Evolutionary conservation across 2,888 invertebrate species (phyloP).

Genomic region (Rotaria socialis): DNA sequence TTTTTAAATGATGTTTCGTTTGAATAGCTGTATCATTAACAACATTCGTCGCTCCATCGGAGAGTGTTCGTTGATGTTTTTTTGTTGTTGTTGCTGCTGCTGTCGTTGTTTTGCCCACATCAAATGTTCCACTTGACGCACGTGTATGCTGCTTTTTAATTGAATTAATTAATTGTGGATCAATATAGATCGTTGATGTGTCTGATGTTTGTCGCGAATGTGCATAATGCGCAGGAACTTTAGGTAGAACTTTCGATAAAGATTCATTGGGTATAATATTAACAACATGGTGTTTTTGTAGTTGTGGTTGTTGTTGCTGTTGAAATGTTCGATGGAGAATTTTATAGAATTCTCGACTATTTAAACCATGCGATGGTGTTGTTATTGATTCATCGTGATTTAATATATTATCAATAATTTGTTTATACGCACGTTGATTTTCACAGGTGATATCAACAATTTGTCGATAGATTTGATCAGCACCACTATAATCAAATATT

Average conservation of each 20-base stretch:
- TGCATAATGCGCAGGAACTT: slow-evolving; percentile 37
- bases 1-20: slow-evolving; percentile 7
- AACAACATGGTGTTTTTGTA: not conserved
- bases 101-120: slow-evolving; percentile 26
- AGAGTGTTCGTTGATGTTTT: slow-evolving; percentile 33
- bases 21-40: not conserved
- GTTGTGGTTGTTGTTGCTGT: not conserved
- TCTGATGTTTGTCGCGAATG: slow-evolving; percentile 43
- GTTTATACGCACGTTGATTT: slow-evolving; percentile 40
- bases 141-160: slow-evolving; percentile 38
- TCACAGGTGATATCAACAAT: slow-evolving; percentile 38
- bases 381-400: slow-evolving; percentile 35
- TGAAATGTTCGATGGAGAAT: slow-evolving; percentile 34
- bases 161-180: slow-evolving; percentile 14
- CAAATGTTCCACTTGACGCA: slow-evolving; percentile 42
- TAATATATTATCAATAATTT: slow-evolving; percentile 42
- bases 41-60: slow-evolving; percentile 23
- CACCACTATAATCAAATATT: slow-evolving; percentile 67
- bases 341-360: slow-evolving; percentile 31
- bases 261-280: not conserved
- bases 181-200: slow-evolving; percentile 34
- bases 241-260: not conserved
- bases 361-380: slow-evolving; percentile 33
- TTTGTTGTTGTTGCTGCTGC: slow-evolving; percentile 24
- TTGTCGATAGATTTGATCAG: slow-evolving; percentile 58